A percentile compares a stretch with the other conserved stretches of the same genome.
These are phyloP conservation scores for Paracanthobrama guichenoti DNA, from an alignment of 2,113 vertebrate species.

Conservation along the genomic window DNA sequence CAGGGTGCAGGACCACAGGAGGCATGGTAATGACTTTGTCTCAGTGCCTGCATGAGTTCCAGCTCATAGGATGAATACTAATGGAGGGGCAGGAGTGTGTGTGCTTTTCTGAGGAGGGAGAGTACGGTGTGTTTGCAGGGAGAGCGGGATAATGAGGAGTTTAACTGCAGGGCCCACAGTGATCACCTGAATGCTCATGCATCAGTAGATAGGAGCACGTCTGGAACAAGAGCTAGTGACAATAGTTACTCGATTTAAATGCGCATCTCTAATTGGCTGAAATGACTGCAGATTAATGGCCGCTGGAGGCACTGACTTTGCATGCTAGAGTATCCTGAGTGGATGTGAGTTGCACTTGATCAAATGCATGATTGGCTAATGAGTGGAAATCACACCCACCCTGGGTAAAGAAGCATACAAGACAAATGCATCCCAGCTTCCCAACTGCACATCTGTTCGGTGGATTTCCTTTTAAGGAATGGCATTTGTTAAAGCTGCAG, in stretches of 20 bases:
- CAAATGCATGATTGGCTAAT: conserved; percentile 49
- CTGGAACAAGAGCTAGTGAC: neutral
- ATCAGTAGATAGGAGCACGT: conserved; percentile 31
- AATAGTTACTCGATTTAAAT: neutral
- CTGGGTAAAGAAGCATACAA: conserved; percentile 47
- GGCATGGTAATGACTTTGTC: conserved; percentile 53
- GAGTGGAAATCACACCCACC: conserved; percentile 37
- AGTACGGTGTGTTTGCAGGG: conserved; percentile 12
- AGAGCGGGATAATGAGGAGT: conserved; percentile 29
- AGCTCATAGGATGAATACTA: conserved; percentile 48
- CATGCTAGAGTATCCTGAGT: conserved; percentile 33
- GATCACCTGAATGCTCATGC: conserved; percentile 41
- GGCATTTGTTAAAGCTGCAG: neutral
- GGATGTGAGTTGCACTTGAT: conserved; percentile 33
- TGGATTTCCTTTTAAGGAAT: neutral
- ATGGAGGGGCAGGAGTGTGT: conserved; percentile 24
- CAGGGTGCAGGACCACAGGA: conserved; percentile 34
- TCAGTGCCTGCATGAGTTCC: conserved; percentile 26
- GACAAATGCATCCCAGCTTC: conserved; percentile 18
- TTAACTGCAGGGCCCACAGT: conserved; percentile 38
- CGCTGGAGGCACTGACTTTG: conserved; percentile 44
- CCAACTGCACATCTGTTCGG: neutral
- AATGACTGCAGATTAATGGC: neutral
- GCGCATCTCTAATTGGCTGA: neutral
- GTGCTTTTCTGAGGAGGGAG: neutral